phyloP scores from a whole-genome alignment of 2,888 invertebrate genomes.

The Epistrophe grossulariae region DNA sequence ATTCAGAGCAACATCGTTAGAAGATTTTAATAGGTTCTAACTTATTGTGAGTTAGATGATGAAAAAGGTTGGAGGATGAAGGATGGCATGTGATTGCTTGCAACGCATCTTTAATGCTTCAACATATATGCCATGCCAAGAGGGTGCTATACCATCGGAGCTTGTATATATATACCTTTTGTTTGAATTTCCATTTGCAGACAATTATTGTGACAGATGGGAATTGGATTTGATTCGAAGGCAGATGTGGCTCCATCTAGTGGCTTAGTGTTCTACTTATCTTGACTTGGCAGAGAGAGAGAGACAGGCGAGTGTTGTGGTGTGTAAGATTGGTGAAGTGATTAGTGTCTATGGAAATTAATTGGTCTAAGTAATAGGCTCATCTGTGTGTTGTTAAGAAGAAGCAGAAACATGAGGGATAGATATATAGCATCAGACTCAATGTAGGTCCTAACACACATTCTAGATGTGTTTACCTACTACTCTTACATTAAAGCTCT shows the following conservation, averaged over 20 bases:
- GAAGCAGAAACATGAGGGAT: slow-evolving; percentile 46
- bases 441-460: not conserved
- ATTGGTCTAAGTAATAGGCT: slow-evolving; percentile 67
- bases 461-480: not conserved
- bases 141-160: not conserved
- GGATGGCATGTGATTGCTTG: slow-evolving; percentile 39
- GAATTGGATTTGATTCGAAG: slow-evolving; percentile 72
- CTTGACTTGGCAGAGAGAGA: slow-evolving; percentile 31
- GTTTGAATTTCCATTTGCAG: slow-evolving; percentile 74
- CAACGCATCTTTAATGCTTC: slow-evolving; percentile 30
- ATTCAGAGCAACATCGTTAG: slow-evolving; percentile 67
- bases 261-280: slow-evolving; percentile 47
- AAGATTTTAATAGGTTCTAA: slow-evolving; percentile 70
- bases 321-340: slow-evolving; percentile 58
- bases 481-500: not conserved
- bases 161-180: slow-evolving; percentile 33
- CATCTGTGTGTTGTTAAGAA: slow-evolving; percentile 45
- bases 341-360: slow-evolving; percentile 73
- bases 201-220: slow-evolving; percentile 75
- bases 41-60: slow-evolving; percentile 35
- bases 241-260: slow-evolving; percentile 61
- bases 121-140: not conserved
- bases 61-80: slow-evolving; percentile 3
- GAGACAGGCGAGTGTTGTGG: slow-evolving; percentile 8
- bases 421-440: slow-evolving; percentile 10